phyloP scores from a whole-genome alignment of 2,113 vertebrate genomes.

The Tretioscincus oriximinensis region DNA sequence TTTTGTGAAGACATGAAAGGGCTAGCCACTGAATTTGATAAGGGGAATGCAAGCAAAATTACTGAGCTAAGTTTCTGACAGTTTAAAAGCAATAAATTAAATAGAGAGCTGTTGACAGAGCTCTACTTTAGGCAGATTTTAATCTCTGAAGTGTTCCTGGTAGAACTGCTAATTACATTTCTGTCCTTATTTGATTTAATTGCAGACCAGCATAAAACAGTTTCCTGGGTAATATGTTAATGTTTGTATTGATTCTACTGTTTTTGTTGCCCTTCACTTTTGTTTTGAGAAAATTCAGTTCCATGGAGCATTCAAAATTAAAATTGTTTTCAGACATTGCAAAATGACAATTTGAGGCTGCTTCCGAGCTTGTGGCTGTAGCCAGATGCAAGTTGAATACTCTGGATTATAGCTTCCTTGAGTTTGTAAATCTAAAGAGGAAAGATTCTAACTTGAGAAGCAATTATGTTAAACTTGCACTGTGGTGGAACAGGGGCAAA shows the following conservation, averaged over 20 bases:
- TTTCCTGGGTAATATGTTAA: constrained; percentile 21
- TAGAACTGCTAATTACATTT: constrained; percentile 23
- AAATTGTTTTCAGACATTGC: too few relatives aligned
- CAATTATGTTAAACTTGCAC: too few relatives aligned
- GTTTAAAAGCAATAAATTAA: constrained; percentile 18
- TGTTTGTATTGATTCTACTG: background rate
- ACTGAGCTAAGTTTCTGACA: constrained; percentile 12
- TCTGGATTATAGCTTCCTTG: too few relatives aligned
- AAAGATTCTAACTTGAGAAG: too few relatives aligned
- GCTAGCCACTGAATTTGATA: background rate
- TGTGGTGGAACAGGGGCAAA: too few relatives aligned
- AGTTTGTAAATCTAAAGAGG: too few relatives aligned
- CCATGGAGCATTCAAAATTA: background rate
- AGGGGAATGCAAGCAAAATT: background rate
- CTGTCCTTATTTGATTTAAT: constrained; percentile 18
- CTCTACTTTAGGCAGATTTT: constrained; percentile 9
- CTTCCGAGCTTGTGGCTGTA: too few relatives aligned
- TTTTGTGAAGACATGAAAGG: constrained; percentile 18
- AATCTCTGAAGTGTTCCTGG: constrained; percentile 11
- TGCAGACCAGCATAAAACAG: constrained; percentile 4
- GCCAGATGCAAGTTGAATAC: too few relatives aligned
- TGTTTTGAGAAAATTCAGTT: background rate
- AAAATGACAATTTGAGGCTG: too few relatives aligned
- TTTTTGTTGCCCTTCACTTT: background rate
- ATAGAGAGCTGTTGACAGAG: constrained; percentile 11